Conservation (phyloP, 2,113 vertebrate genomes). For the Cynopterus brachyotis region DNA sequence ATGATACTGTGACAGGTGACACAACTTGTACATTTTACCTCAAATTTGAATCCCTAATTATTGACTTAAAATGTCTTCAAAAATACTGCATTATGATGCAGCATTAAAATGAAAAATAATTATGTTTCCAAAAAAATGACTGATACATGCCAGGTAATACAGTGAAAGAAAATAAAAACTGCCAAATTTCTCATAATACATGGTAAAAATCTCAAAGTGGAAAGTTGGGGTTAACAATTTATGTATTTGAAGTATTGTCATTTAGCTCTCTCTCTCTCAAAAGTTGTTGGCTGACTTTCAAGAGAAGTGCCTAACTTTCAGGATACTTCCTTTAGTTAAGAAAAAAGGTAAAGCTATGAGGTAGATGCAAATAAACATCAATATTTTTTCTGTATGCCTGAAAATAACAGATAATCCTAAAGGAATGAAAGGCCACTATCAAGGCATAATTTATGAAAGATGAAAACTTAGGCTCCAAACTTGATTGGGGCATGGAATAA, state of each 20-base stretch:
- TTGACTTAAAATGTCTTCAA: background rate
- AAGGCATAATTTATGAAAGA: background rate
- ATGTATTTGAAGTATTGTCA: background rate
- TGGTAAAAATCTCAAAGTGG: background rate
- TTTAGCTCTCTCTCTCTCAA: slow-evolving; percentile 24
- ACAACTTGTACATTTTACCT: background rate
- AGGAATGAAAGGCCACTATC: background rate
- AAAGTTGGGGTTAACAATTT: background rate
- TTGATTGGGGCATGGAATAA: background rate
- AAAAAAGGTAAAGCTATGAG: background rate
- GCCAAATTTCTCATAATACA: slow-evolving; percentile 12
- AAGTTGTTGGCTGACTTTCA: slow-evolving; percentile 33
- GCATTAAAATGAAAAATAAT: background rate
- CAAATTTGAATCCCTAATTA: background rate
- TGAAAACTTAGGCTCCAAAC: background rate
- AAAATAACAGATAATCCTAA: background rate
- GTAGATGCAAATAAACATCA: background rate
- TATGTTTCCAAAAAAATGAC: background rate
- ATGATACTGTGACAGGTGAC: background rate
- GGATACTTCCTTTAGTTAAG: background rate
- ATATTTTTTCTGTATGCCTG: background rate
- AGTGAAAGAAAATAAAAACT: slow-evolving; percentile 32
- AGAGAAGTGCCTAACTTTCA: slow-evolving; percentile 21
- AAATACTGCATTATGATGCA: background rate
- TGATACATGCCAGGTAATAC: background rate